Evolutionary conservation across 2,113 vertebrate species (phyloP).

Genomic region (Triplophysa siluroides): DNA sequence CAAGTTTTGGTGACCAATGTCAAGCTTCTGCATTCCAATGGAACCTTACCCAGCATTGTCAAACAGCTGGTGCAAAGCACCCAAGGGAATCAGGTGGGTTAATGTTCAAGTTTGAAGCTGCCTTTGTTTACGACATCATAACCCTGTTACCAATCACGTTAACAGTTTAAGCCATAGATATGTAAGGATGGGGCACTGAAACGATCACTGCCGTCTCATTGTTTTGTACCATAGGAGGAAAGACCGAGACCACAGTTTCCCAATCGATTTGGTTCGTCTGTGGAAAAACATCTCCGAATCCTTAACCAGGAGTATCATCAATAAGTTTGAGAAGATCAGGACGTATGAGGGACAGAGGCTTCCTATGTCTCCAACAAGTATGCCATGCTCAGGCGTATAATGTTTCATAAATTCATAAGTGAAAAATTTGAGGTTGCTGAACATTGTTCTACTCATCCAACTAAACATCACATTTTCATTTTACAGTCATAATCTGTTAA

Average conservation of each 20-base stretch:
- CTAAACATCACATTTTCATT: background rate
- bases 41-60: slow-evolving; percentile 78
- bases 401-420: background rate
- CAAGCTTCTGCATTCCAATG: slow-evolving; percentile 73
- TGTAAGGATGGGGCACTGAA: no score
- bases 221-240: slow-evolving; percentile 74
- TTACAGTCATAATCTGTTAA: background rate
- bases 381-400: background rate
- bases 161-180: no score
- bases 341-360: slow-evolving; percentile 73
- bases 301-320: slow-evolving; percentile 68
- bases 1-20: slow-evolving; percentile 76
- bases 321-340: slow-evolving; percentile 72
- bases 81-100: slow-evolving; percentile 72
- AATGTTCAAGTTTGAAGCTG: background rate
- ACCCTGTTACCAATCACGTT: no score
- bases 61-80: slow-evolving; percentile 73
- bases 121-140: no score
- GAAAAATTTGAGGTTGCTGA: background rate
- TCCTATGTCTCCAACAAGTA: slow-evolving; percentile 87
- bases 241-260: slow-evolving; percentile 65
- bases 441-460: background rate
- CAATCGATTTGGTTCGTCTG: slow-evolving; percentile 70
- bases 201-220: no score
- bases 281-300: slow-evolving; percentile 70